Evolutionary conservation across 1,140 invertebrate genomes (phyloP), one percentile per base, ranked within the genome.

Genomic region (Drosophila takahashii): DNA sequence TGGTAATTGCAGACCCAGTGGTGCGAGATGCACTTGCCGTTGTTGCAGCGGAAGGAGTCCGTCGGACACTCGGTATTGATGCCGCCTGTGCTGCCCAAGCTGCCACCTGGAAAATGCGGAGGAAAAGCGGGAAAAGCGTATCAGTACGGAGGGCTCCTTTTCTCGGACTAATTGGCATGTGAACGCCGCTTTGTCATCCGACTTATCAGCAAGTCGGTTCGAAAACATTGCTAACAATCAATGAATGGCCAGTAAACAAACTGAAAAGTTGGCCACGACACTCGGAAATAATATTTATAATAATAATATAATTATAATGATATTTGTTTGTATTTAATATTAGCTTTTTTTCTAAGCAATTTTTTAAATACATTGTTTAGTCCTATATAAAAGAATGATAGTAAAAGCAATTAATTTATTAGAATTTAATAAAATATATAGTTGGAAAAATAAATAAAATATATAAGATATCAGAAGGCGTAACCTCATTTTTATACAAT

Each of bases 1-100:
- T 97, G 96, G 90, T 97, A 97, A 93, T 98, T 97, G 93, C 97
- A 98, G 59, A 97, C 96, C 95, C 95, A 96, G 45, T 95, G 92
- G 64, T 94, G 93, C 2, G 96, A 96, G 90, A 98, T 98, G 93
- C 97, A 98, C 91, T 95, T 96, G 74, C 97, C 97, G 91, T 97
- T 96, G 47, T 95, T 94, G 93, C 96, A 97, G 77, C 94, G 94
- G 93, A 97, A 97, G 94, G 95, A 95, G 85, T 96, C 95, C 56
- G 93, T 93, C 27, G 95, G 94, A 92, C 95, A 96, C 89, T 90
- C 83, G 76, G 81, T 67, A 61, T 72, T 90, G 66, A 69, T 54
- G 45, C 66, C 50, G 18, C 67, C 13, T 57, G 52, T 45, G 39
- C 56, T 47, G 50, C 64, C 74, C 58, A 80, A 54, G 70, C 72